Conservation (phyloP, 2,113 vertebrate species). For the Dromas ardeola region DNA sequence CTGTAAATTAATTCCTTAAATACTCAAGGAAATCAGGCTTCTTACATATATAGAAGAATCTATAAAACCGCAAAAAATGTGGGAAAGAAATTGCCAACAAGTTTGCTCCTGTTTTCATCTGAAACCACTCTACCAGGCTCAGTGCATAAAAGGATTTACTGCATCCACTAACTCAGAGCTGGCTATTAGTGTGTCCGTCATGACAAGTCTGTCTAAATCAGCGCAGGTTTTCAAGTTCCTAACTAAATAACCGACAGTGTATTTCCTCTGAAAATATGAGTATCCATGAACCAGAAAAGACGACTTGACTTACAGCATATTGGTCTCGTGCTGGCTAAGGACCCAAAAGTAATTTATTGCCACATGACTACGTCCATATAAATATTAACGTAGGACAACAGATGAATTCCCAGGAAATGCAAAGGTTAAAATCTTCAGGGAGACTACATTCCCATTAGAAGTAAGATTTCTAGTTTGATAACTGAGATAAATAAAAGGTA, state of each 20-base stretch:
- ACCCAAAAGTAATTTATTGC: neutral
- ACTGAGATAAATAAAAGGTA: neutral
- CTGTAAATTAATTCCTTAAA: neutral
- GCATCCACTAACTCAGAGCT: neutral
- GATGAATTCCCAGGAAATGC: neutral
- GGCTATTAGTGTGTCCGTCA: neutral
- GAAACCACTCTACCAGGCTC: neutral
- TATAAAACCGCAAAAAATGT: neutral
- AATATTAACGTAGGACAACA: neutral
- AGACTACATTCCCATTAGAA: neutral
- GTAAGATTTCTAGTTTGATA: neutral
- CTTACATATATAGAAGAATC: neutral
- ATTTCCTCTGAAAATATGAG: neutral
- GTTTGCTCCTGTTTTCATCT: constrained; percentile 4
- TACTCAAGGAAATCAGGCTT: neutral
- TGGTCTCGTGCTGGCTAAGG: accelerated
- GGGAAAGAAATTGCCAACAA: neutral
- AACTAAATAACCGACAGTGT: neutral
- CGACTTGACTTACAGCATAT: accelerated
- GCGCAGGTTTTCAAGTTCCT: neutral
- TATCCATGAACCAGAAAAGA: neutral
- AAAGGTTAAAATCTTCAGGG: neutral
- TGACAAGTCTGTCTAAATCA: neutral
- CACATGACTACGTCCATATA: neutral
- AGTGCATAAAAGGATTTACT: neutral